phyloP scores from a whole-genome alignment of 2,113 vertebrate genomes.

The Saccopteryx bilineata region DNA sequence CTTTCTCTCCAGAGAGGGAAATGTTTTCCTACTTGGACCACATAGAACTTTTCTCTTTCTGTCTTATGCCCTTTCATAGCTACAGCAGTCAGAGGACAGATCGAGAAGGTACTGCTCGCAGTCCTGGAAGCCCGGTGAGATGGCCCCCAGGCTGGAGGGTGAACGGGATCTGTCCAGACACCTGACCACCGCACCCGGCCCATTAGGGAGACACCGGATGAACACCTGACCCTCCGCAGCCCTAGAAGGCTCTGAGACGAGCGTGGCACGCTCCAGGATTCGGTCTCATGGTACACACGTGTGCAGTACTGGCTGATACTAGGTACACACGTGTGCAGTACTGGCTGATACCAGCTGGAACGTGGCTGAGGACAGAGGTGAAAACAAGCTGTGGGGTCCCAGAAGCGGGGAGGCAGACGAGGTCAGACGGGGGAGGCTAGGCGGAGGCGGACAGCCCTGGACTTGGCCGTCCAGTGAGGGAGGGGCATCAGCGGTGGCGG shows the following conservation, averaged over 20 bases:
- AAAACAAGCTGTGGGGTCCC: background rate
- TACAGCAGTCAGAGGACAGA: background rate
- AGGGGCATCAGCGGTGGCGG: background rate
- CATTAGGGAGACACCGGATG: fast-evolving
- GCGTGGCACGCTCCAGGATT: fast-evolving
- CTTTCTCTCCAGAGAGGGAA: background rate
- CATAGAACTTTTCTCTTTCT: background rate
- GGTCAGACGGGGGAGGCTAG: fast-evolving
- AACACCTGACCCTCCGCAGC: fast-evolving
- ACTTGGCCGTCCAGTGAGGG: fast-evolving
- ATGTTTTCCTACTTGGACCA: fast-evolving
- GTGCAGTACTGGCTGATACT: background rate
- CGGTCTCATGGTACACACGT: fast-evolving
- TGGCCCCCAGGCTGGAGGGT: background rate
- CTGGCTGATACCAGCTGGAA: background rate
- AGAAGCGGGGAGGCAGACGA: background rate
- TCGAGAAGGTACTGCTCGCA: too few species aligned
- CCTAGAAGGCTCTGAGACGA: background rate
- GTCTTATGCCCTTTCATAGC: too few species aligned
- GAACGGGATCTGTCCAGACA: too few species aligned
- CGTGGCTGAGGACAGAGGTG: fast-evolving
- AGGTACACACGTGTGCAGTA: fast-evolving
- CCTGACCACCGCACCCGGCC: fast-evolving
- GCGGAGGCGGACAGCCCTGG: fast-evolving
- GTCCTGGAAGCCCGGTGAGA: fast-evolving